phyloP scores from a whole-genome alignment of 2,888 invertebrate genomes.

The Agonopterix arenella region DNA sequence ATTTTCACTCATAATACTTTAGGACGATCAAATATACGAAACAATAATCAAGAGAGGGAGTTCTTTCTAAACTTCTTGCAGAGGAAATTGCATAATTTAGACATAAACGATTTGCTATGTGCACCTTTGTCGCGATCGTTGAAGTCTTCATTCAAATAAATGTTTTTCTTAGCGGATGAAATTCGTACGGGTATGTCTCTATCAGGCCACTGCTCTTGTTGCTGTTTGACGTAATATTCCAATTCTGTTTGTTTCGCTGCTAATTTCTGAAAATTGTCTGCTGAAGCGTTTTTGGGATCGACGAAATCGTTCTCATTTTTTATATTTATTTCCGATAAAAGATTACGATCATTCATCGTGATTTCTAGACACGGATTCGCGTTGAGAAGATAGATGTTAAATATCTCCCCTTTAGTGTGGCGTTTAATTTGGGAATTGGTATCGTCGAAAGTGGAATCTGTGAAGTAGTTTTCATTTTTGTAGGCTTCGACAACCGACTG shows the following conservation, averaged over 20 bases:
- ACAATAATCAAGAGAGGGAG: constrained; percentile 3
- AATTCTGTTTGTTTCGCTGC: constrained; percentile 43
- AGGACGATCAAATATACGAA: neutral
- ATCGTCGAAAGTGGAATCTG: constrained; percentile 30
- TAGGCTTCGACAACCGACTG: constrained; percentile 34
- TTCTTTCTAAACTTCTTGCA: constrained; percentile 53
- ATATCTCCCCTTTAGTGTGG: constrained; percentile 30
- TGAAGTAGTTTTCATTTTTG: constrained; percentile 45
- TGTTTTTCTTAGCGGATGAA: constrained; percentile 53
- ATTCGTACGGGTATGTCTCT: constrained; percentile 55
- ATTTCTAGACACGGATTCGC: constrained; percentile 37
- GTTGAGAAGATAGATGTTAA: constrained; percentile 40
- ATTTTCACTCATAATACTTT: constrained; percentile 4
- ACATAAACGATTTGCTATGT: constrained; percentile 39
- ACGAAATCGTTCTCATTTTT: constrained; percentile 20
- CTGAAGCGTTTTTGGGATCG: constrained; percentile 39
- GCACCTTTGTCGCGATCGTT: constrained; percentile 19
- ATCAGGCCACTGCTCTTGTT: constrained; percentile 27
- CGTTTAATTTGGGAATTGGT: constrained; percentile 18
- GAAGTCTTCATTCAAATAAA: constrained; percentile 47
- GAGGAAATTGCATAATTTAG: constrained; percentile 51
- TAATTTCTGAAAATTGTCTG: constrained; percentile 45
- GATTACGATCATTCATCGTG: constrained; percentile 42
- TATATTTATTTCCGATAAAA: constrained; percentile 54
- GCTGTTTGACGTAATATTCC: constrained; percentile 28